Evolutionary conservation across 2,113 vertebrate species (phyloP), one percentile per base, ranked within the genome.

Genomic region (Alethe castanea): DNA sequence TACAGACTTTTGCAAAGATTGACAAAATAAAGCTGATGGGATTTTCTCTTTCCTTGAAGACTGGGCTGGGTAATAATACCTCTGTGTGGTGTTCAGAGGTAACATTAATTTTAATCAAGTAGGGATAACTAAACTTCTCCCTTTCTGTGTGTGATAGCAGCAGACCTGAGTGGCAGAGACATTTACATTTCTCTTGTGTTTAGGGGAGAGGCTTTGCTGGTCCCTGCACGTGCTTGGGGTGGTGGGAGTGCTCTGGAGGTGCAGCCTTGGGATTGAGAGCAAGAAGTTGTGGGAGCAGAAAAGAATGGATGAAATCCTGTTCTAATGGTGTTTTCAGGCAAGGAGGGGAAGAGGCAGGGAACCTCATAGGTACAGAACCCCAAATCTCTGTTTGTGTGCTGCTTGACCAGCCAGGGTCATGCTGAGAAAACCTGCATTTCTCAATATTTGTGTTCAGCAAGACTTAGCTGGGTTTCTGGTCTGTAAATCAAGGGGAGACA

Each of bases 21-120:
- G 91, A 95, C 94, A 85, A 95, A 94, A 94, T 92, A 92, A 91
- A 95, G 91, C 90, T 94, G 93, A 77, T 90, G 89, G 81, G 91
- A 95, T 96, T 97, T 96, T 80, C 42, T 72, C 78, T 81, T 94
- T 52, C 84, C 87, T 94, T 96, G 70, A 95, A 95, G 92, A 80
- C 50, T 54, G 0, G 10, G 89, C 66, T 87, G 73, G 82, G 81
- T 80, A 80, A 77, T 89, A 90, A 81, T 76, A 89, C 81, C 91
- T 94, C 70, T 72, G 78, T 66, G 70, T 90, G 78, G 52, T 79
- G 91, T 94, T 95, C 73, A 85, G 78, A 76, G 35, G 78, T 89
- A 91, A 87, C 91, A 47, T 89, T 94, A 81, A 92, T 91, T 96
- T 96, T 95, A 96, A 96, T 95, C 86, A 92, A 72, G 73, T 8